Evolutionary conservation across 2,797 vertebrate species (phyloP).

Genomic region (Discoglossus pictus): DNA sequence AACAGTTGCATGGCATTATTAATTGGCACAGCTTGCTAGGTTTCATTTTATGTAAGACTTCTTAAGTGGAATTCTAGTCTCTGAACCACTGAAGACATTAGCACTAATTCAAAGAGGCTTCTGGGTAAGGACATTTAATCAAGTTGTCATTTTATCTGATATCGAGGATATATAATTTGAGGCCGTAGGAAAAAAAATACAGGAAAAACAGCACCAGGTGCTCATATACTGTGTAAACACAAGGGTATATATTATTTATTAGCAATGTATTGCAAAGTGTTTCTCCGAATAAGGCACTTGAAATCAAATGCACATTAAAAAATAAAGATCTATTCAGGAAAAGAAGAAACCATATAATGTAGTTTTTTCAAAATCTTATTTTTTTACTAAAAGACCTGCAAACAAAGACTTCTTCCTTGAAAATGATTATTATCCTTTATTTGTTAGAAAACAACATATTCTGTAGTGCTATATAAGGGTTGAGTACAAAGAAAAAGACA

Average conservation of each 20-base stretch:
- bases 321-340: too few relatives aligned
- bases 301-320: too few relatives aligned
- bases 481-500: too few relatives aligned
- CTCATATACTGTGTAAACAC: slow-evolving; percentile 21
- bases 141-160: slow-evolving; percentile 38
- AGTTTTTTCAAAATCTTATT: too few relatives aligned
- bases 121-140: slow-evolving; percentile 39
- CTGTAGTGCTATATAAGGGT: too few relatives aligned
- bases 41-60: slow-evolving; percentile 29
- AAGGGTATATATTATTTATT: not conserved
- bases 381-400: not conserved
- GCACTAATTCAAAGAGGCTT: slow-evolving; percentile 43
- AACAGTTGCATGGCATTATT: slow-evolving; percentile 16
- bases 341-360: too few relatives aligned
- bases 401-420: slow-evolving; percentile 4
- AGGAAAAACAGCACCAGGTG: slow-evolving; percentile 23
- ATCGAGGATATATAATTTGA: slow-evolving; percentile 38
- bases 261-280: too few relatives aligned
- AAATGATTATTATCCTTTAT: too few relatives aligned
- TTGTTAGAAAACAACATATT: too few relatives aligned
- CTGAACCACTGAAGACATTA: slow-evolving; percentile 41
- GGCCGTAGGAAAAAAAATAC: slow-evolving; percentile 11
- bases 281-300: too few relatives aligned
- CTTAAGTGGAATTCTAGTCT: slow-evolving; percentile 40
- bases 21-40: slow-evolving; percentile 35